These are phyloP conservation scores for Dolichomitus sp. DNA, from an alignment of 2,888 invertebrate species.

Conservation along the genomic window DNA sequence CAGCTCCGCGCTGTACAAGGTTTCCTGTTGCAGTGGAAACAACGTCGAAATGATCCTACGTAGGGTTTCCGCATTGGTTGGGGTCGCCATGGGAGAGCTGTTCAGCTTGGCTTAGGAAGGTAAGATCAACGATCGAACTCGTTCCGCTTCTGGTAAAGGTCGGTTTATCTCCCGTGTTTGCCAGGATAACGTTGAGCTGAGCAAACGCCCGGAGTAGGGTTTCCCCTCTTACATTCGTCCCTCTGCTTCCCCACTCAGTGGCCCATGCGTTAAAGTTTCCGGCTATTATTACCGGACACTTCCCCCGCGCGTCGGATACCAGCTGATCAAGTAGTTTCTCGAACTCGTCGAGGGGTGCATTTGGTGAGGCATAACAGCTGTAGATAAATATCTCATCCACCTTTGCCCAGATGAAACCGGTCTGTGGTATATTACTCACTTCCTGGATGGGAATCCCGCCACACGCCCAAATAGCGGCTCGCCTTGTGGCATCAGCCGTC, in stretches of 20 bases:
- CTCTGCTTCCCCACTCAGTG: slow-evolving; percentile 68
- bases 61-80: too few species aligned
- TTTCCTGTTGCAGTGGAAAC: too few species aligned
- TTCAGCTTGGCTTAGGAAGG: slow-evolving; percentile 64
- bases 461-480: slow-evolving; percentile 68
- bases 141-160: slow-evolving; percentile 64
- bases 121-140: slow-evolving; percentile 71
- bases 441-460: slow-evolving; percentile 53
- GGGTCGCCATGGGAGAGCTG: too few species aligned
- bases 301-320: slow-evolving; percentile 54
- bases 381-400: slow-evolving; percentile 58
- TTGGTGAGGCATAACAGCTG: slow-evolving; percentile 67
- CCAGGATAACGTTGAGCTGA: slow-evolving; percentile 57
- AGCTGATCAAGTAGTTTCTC: slow-evolving; percentile 58
- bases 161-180: slow-evolving; percentile 60
- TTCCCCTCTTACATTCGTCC: slow-evolving; percentile 62
- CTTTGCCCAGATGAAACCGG: slow-evolving; percentile 66
- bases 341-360: slow-evolving; percentile 44
- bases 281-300: slow-evolving; percentile 63
- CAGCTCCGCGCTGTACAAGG: too few species aligned
- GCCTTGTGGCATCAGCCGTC: slow-evolving; percentile 59
- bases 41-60: too few species aligned
- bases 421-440: slow-evolving; percentile 6
- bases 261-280: slow-evolving; percentile 70
- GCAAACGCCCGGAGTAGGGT: slow-evolving; percentile 57